Conservation (phyloP, 30 jellyfish, hydroid and myxozoan genomes). For the Pseudorhiza aurosa region DNA sequence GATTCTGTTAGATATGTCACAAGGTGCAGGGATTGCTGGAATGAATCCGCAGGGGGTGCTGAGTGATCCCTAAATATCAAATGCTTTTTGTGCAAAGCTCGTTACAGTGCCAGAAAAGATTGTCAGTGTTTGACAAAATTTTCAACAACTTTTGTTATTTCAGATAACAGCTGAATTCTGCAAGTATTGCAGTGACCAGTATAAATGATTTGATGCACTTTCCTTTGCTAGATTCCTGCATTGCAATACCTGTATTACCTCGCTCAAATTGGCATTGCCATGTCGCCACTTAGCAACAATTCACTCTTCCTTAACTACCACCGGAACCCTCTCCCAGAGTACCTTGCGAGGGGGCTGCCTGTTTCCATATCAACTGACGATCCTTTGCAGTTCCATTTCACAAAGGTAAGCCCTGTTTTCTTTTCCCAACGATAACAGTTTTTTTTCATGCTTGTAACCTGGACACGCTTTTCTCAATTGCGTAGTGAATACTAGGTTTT, state of each 20-base stretch:
- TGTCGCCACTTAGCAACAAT: conserved; percentile 99
- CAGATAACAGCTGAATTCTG: too few relatives aligned
- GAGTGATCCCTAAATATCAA: too few relatives aligned
- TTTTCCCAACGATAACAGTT: background rate
- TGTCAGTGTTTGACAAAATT: too few relatives aligned
- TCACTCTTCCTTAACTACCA: conserved; percentile 91
- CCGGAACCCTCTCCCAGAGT: conserved; percentile 98
- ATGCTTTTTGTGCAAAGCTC: too few relatives aligned
- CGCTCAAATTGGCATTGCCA: conserved; percentile 98
- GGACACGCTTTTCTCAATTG: background rate
- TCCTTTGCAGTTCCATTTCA: conserved; percentile 98
- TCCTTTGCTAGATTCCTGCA: conserved; percentile 84
- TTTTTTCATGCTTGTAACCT: background rate
- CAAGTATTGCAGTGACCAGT: too few relatives aligned
- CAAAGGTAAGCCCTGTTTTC: conserved; percentile 88
- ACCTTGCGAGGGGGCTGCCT: conserved; percentile 89
- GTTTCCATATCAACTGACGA: conserved; percentile 97
- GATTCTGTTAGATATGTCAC: too few relatives aligned
- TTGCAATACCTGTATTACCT: conserved; percentile 91
- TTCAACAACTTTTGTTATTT: too few relatives aligned
- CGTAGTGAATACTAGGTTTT: too few relatives aligned
- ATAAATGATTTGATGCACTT: too few relatives aligned
- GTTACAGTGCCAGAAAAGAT: too few relatives aligned
- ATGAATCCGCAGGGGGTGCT: too few relatives aligned
- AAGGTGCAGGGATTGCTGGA: too few relatives aligned